A percentile compares a stretch with the other conserved stretches of the same genome.
Conservation (phyloP, 1,140 invertebrate genomes). For the Drosophila asahinai region DNA sequence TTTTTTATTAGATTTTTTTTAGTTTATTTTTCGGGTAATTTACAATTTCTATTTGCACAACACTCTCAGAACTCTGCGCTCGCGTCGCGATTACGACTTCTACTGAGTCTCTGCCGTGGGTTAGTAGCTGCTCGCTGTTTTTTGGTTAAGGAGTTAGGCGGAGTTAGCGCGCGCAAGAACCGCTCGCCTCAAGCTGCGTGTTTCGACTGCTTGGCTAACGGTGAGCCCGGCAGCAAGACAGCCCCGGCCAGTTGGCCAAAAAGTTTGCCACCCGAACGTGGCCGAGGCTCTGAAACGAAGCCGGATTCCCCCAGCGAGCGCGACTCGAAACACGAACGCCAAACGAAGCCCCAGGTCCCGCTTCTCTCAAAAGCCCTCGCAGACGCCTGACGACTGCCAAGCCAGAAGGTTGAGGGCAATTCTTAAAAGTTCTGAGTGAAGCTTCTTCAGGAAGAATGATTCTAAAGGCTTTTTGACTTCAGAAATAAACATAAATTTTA, state of each 20-base stretch:
- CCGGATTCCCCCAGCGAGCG: background rate
- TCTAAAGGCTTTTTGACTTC: too few relatives aligned
- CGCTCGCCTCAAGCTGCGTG: slow-evolving; percentile 81
- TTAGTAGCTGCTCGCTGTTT: slow-evolving; percentile 59
- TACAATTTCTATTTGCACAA: slow-evolving; percentile 62
- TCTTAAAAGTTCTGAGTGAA: background rate
- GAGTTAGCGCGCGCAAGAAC: slow-evolving; percentile 75
- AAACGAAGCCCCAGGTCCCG: background rate
- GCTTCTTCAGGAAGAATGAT: background rate
- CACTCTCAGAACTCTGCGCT: slow-evolving; percentile 67
- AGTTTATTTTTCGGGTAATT: slow-evolving; percentile 25
- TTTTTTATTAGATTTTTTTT: slow-evolving; percentile 45
- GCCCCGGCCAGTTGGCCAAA: slow-evolving; percentile 46
- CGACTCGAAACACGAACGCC: slow-evolving; percentile 8
- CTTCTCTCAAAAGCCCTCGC: slow-evolving; percentile 13
- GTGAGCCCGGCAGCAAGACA: slow-evolving; percentile 73
- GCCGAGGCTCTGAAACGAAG: slow-evolving; percentile 8
- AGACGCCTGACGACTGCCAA: slow-evolving; percentile 29
- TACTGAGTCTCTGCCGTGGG: slow-evolving; percentile 67
- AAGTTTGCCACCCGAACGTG: slow-evolving; percentile 8
- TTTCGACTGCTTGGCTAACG: slow-evolving; percentile 80
- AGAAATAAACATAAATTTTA: too few relatives aligned
- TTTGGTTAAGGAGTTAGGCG: slow-evolving; percentile 38
- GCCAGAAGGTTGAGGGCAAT: slow-evolving; percentile 2
- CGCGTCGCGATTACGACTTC: slow-evolving; percentile 58